Percentiles rank a stretch among this genome's conserved stretches.
Conservation (phyloP, 2,888 invertebrate species). For the Stenchaetothrips biformis region DNA sequence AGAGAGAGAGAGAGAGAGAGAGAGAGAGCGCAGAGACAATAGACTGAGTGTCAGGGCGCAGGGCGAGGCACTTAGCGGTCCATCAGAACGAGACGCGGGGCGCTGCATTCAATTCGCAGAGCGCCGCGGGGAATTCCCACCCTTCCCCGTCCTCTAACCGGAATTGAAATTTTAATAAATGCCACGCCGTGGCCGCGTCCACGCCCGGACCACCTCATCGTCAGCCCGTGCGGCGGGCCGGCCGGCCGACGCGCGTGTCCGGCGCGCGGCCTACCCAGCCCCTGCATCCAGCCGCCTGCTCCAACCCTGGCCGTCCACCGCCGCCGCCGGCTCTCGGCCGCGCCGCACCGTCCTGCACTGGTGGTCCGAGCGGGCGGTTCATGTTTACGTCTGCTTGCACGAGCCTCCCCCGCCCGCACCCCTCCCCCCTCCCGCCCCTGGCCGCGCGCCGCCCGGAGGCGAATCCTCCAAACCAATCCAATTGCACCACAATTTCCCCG, state of each 20-base stretch:
- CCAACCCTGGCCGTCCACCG: neutral
- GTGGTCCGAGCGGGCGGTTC: neutral
- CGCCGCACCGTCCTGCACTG: neutral
- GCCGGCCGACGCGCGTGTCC: too few species aligned
- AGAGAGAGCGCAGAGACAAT: neutral
- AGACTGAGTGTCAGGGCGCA: too few species aligned
- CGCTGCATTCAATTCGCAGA: neutral
- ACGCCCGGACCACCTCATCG: neutral
- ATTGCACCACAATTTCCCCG: slow-evolving; percentile 15
- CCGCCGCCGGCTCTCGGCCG: neutral
- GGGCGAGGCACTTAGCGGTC: too few species aligned
- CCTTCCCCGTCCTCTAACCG: neutral
- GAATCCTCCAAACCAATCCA: slow-evolving; percentile 23
- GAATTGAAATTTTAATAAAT: slow-evolving; percentile 18
- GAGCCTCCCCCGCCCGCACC: too few species aligned
- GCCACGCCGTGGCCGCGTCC: neutral
- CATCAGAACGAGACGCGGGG: too few species aligned
- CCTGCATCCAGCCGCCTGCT: neutral
- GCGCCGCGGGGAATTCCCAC: neutral
- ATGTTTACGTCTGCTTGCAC: too few species aligned
- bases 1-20: neutral
- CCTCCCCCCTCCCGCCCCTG: too few species aligned
- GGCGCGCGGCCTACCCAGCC: neutral
- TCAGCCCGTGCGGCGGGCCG: too few species aligned
- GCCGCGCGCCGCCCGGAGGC: neutral